A percentile compares a stretch with the other conserved stretches of the same genome.
phyloP scores from a whole-genome alignment of 23 tunicate species.

The Trididemnum miniatum region DNA sequence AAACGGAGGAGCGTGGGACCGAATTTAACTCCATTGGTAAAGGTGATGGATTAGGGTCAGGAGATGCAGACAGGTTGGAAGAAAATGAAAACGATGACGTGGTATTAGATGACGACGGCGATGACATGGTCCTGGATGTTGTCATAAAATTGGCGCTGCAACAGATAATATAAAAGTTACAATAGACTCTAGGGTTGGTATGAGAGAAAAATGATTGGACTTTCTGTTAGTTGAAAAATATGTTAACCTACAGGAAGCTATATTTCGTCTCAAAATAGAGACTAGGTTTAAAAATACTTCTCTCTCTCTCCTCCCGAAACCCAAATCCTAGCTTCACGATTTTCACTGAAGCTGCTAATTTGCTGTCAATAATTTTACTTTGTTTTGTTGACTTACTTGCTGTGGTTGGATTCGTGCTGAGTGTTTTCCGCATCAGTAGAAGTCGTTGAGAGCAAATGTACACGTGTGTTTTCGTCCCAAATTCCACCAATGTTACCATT shows the following conservation, averaged over 20 bases:
- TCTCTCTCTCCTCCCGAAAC: no score
- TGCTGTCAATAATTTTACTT: no score
- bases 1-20: background rate
- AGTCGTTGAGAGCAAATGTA: background rate
- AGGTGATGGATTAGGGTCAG: background rate
- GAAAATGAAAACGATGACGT: background rate
- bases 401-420: background rate
- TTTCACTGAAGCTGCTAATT: no score
- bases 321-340: no score
- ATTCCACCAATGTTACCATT: background rate
- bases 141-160: background rate
- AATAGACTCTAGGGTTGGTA: no score
- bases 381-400: background rate
- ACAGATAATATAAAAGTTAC: no score
- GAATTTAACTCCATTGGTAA: background rate
- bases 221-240: no score
- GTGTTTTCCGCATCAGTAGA: no score
- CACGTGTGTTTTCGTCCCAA: background rate
- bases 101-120: background rate
- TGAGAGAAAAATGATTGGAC: no score
- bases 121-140: background rate
- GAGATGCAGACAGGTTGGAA: background rate
- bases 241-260: no score
- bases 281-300: no score
- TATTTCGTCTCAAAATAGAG: no score